Evolutionary conservation across 2,888 invertebrate genomes (phyloP).

Genomic region (Ecliptopera silaceata): DNA sequence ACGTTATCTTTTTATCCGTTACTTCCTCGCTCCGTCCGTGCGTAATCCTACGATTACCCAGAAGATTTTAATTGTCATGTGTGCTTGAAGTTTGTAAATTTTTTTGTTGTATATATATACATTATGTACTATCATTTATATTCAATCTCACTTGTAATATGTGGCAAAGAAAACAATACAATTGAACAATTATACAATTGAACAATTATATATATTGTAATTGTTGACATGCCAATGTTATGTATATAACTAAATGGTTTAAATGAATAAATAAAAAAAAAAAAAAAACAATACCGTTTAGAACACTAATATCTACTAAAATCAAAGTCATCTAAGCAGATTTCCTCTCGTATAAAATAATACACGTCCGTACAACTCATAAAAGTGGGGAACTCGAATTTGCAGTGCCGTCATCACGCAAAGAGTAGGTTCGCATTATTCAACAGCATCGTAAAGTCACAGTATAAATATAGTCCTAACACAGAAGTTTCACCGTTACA

Average conservation of each 20-base stretch:
- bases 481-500: slow-evolving; percentile 2
- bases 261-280: too few species aligned
- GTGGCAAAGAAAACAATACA: too few species aligned
- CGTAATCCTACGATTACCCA: slow-evolving; percentile 36
- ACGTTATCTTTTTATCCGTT: slow-evolving; percentile 33
- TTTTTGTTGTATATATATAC: not conserved
- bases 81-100: not conserved
- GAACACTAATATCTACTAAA: too few species aligned
- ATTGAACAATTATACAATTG: too few species aligned
- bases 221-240: too few species aligned
- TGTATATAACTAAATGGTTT: too few species aligned
- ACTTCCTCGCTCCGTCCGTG: slow-evolving; percentile 26
- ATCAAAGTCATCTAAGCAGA: slow-evolving; percentile 41
- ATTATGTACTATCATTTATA: too few species aligned
- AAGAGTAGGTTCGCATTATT: slow-evolving; percentile 64
- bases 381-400: slow-evolving; percentile 61
- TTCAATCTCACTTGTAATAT: too few species aligned
- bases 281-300: too few species aligned
- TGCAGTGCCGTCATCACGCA: slow-evolving; percentile 59
- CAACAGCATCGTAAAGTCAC: slow-evolving; percentile 64
- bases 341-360: slow-evolving; percentile 49
- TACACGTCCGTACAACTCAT: slow-evolving; percentile 63
- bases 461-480: slow-evolving; percentile 3
- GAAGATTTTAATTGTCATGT: slow-evolving; percentile 18
- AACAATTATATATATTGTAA: too few species aligned